Evolutionary conservation across 2,113 vertebrate genomes (phyloP).

Genomic region (Nesospiza acunhae): DNA sequence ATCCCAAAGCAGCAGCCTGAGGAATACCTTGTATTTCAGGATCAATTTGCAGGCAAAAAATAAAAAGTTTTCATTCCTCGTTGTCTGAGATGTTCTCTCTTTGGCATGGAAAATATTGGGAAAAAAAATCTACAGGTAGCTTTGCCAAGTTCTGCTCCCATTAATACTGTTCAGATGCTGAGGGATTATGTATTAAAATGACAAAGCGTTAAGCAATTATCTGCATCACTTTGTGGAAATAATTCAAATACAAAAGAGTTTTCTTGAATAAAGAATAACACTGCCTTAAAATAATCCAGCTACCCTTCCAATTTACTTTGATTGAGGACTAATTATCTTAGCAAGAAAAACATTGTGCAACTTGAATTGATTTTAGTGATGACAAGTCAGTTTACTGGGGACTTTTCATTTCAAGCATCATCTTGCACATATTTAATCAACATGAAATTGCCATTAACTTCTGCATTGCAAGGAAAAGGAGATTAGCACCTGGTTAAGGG

Average conservation of each 20-base stretch:
- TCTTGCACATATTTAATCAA: not conserved
- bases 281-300: not conserved
- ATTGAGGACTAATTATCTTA: conserved; percentile 5
- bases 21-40: not conserved
- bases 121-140: not conserved
- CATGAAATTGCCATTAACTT: not conserved
- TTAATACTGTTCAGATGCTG: not conserved
- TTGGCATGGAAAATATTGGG: not conserved
- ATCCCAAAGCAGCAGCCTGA: not conserved
- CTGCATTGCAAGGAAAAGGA: not conserved
- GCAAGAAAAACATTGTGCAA: not conserved
- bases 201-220: conserved; percentile 29
- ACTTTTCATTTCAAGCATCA: not conserved
- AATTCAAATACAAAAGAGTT: not conserved
- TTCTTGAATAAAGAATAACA: not conserved
- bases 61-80: not conserved
- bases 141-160: conserved; percentile 8
- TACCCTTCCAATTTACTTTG: not conserved
- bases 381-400: not conserved
- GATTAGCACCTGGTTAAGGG: not conserved
- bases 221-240: not conserved
- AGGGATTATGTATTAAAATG: not conserved
- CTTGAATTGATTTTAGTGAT: not conserved
- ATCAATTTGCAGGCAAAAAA: not conserved
- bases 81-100: not conserved